A percentile compares a stretch with the other conserved stretches of the same genome.
These are phyloP conservation scores for Acromyrmex heyeri DNA, from an alignment of 1,140 invertebrate genomes.

Conservation along the genomic window DNA sequence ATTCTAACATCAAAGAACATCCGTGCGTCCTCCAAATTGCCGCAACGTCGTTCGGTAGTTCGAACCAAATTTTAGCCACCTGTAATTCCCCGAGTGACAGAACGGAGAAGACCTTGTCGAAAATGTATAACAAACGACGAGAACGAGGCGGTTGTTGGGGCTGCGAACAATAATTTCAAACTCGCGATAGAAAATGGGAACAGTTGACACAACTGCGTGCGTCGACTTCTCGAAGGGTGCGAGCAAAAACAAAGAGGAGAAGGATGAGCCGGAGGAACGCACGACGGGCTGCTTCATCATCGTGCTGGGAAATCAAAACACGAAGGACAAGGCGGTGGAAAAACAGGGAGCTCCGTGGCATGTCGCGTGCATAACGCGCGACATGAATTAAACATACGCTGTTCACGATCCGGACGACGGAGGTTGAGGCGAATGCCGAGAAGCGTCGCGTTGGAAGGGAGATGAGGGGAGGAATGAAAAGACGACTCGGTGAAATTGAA, in stretches of 20 bases:
- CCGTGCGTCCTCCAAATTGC: constrained; percentile 22
- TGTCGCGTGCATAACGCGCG: constrained; percentile 48
- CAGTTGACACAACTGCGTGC: not conserved
- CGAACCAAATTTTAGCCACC: not conserved
- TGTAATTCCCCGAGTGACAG: not conserved
- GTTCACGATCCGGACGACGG: constrained; percentile 36
- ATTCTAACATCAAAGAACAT: constrained; percentile 43
- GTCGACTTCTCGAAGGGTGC: not conserved
- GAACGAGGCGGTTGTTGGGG: not conserved
- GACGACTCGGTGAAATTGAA: constrained; percentile 48
- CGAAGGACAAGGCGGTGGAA: constrained; percentile 40
- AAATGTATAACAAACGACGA: not conserved
- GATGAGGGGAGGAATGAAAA: constrained; percentile 36
- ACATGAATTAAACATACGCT: constrained; percentile 62
- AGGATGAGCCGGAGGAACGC: constrained; percentile 14
- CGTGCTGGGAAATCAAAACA: constrained; percentile 48
- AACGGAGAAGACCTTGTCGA: not conserved
- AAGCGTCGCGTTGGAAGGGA: not conserved
- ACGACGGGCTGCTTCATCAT: constrained; percentile 5
- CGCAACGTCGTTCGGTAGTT: constrained; percentile 5
- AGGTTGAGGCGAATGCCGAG: constrained; percentile 32
- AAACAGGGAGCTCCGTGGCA: constrained; percentile 33
- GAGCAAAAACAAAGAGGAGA: not conserved
- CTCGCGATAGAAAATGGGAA: constrained; percentile 26
- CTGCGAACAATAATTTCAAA: not conserved